Evolutionary conservation across 2,888 invertebrate genomes (phyloP).

Genomic region (Acronicta alni): DNA sequence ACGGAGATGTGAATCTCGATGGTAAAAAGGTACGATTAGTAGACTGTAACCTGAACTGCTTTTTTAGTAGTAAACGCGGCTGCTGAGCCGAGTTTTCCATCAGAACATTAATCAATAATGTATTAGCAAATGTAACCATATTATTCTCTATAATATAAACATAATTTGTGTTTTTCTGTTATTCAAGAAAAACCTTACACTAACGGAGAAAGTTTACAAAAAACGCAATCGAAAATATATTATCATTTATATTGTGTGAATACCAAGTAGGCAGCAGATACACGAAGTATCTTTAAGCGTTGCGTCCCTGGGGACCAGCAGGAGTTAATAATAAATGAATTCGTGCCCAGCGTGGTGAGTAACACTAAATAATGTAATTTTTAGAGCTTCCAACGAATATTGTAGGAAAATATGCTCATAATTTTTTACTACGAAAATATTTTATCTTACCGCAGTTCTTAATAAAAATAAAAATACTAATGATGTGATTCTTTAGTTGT

Average conservation of each 20-base stretch:
- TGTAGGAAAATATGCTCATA: constrained; percentile 9
- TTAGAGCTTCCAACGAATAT: not conserved
- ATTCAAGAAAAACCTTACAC: constrained; percentile 27
- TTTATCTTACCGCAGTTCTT: no score
- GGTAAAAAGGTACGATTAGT: no score
- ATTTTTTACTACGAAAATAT: no score
- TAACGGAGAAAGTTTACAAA: constrained; percentile 18
- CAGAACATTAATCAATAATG: no score
- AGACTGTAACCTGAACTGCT: no score
- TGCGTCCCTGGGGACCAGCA: constrained; percentile 27
- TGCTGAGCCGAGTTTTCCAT: no score
- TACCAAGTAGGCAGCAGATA: constrained; percentile 23
- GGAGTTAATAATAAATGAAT: constrained; percentile 28
- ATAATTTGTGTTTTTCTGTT: constrained; percentile 7
- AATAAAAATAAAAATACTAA: no score
- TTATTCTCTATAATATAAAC: no score
- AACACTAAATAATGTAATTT: constrained; percentile 4
- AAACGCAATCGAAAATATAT: constrained; percentile 27
- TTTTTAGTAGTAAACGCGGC: no score
- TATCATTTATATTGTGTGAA: constrained; percentile 50
- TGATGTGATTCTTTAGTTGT: no score
- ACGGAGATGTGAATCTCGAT: no score
- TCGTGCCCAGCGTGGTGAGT: constrained; percentile 12
- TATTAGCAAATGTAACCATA: no score
- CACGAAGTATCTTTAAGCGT: constrained; percentile 36